A percentile compares a stretch with the other conserved stretches of the same genome.
phyloP scores from a whole-genome alignment of 2,113 vertebrate species.

The Hippocampus mohnikei region DNA sequence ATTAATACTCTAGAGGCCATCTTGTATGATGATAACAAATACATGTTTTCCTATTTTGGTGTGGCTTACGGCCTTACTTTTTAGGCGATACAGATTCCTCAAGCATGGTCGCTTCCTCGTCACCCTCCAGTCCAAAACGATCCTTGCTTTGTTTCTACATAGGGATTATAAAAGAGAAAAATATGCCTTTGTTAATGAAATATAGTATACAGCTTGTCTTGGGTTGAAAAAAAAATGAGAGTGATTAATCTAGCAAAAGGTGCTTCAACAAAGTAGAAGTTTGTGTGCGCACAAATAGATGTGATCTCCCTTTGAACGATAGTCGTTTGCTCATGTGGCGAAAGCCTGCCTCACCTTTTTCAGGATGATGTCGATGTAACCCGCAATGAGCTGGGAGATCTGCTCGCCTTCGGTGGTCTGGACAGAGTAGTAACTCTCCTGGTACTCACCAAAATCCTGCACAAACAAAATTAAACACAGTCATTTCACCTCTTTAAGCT shows the following conservation, averaged over 20 bases:
- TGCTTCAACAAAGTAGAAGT: neutral
- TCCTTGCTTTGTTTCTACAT: constrained; percentile 97
- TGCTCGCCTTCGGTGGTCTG: constrained; percentile 98
- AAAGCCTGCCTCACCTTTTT: constrained; percentile 83
- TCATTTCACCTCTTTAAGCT: neutral
- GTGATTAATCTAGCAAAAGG: neutral
- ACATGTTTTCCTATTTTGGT: no score
- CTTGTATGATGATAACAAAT: no score
- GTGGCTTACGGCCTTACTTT: constrained; percentile 75
- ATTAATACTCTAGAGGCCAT: no score
- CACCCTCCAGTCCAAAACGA: constrained; percentile 95
- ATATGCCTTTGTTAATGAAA: neutral
- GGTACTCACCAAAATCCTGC: constrained; percentile 98
- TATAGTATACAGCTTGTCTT: neutral
- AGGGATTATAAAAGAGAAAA: constrained; percentile 12
- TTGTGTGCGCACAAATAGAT: constrained; percentile 11
- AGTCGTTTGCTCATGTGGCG: constrained; percentile 7
- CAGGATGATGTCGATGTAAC: constrained; percentile 98
- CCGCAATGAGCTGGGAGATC: constrained; percentile 97
- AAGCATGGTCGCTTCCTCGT: constrained; percentile 97
- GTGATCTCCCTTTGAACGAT: constrained; percentile 5
- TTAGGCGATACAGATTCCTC: constrained; percentile 98
- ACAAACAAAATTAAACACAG: constrained; percentile 19
- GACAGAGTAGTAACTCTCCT: constrained; percentile 98
- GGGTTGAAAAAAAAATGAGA: neutral